Base-by-base conservation (phyloP, 2,113 vertebrate genomes). In the cat (Felis catus) region DNA sequence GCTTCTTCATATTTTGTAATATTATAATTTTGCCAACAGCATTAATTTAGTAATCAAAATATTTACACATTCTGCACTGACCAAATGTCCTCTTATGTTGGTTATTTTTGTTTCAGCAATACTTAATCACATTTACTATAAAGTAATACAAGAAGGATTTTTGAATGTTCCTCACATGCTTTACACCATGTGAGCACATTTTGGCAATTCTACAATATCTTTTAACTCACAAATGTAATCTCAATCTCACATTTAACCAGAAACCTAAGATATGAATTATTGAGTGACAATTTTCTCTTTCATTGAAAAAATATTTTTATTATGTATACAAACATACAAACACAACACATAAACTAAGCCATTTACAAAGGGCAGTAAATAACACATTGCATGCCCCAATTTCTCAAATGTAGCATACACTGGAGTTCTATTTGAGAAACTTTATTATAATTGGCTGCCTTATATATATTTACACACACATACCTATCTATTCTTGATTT, bases 21-120 rank as follows among this genome's bases (percentile, higher is more conserved):
- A 91, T 84, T 94, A 76, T 96, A 65, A 71, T 82, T 89, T 95
- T 92, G 48, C 51, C 86, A 86, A 51, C 23, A 86, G 0, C 83
- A 70, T 90, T 86, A 94, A 92, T 61, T 16, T 21, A 79, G n/a
- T 63, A 82, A 91, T 96, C 55, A 92, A 95, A 97, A 96, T 78
- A 96, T 95, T 94, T 97, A 91, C 36, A 86, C 15, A 45, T 33
- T 83, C 7, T 79, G 2, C 4, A 33, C 7, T 89, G 65, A 91
- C 33, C 71, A 95, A 89, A 90, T 66, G 39, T 85, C 53, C 23
- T 87, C 33, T 5, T 74, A 7, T 61, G 16, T 48, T 87, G 25
- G 78, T 66, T 31, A 39, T 45, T 89, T 95, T 95, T 84, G 33
- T 93, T 87, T 79, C 13, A 92, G 33, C 45, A 74, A 41, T 81